These are phyloP conservation scores for Coccyzus lansbergi DNA, from an alignment of 2,797 vertebrate species.

Conservation along the genomic window DNA sequence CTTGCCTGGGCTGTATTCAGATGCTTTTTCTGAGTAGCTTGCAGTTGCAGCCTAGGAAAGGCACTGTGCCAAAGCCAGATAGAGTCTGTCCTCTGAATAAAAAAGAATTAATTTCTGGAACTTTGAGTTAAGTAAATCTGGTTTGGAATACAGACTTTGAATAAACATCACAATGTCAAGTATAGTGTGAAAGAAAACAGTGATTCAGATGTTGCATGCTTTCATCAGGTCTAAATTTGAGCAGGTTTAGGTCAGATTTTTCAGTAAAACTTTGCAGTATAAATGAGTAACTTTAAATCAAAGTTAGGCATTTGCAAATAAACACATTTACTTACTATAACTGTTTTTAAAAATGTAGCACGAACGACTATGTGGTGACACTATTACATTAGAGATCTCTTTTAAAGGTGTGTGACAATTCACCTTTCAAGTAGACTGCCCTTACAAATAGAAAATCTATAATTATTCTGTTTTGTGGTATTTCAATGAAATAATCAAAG, in stretches of 20 bases:
- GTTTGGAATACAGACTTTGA: neutral
- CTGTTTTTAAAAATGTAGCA: neutral
- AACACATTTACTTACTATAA: neutral
- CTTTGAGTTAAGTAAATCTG: neutral
- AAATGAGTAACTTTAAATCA: neutral
- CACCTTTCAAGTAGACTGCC: neutral
- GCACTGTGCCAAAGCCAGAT: neutral
- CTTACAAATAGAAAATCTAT: neutral
- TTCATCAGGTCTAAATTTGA: neutral
- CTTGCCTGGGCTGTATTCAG: neutral
- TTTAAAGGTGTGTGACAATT: neutral
- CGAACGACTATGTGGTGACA: neutral
- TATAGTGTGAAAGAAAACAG: neutral
- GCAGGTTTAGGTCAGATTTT: neutral
- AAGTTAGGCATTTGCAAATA: neutral
- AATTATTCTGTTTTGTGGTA: neutral
- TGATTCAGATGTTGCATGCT: neutral
- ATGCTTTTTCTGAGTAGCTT: neutral
- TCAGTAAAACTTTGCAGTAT: neutral
- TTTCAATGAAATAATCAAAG: neutral
- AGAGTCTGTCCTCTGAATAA: neutral
- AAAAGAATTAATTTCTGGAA: neutral
- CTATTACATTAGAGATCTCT: neutral
- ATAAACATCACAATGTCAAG: neutral
- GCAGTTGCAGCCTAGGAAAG: neutral